Base-by-base conservation (phyloP, 64 coral and sea anemone species). In the Platygyra sinensis region DNA sequence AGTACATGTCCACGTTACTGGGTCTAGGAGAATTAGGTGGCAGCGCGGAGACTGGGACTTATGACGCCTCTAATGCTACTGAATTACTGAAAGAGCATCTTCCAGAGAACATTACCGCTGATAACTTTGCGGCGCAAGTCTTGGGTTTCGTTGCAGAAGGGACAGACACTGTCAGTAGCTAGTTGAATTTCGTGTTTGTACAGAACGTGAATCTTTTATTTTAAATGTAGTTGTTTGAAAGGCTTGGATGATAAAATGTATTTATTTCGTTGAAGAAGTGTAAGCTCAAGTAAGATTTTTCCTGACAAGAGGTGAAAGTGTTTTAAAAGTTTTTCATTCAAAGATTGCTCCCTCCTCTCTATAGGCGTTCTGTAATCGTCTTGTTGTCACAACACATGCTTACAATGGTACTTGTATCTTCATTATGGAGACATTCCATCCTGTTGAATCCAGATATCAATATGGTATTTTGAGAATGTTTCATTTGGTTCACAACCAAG, bases 1-100 rank as follows among this genome's bases (percentile, higher is more conserved):
- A 99, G 65, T 89, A 79, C 88, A 93, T 99, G 94, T 96, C 97
- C 12, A 99, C 97, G 22, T 92, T 99, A 30, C 71, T 99, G 72
- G 97, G 94, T 36, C 64, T 90, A 8, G 94, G 87, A 80, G 97
- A 99, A 39, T 80, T 99, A 57, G 97, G 97, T 38, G 97, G 97
- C 30, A 99, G 97, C 29, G 83, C 97, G 4, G 97, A 99, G 88
- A 95, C 94, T 86, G 97, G 97, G 5, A 92, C 88, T 25, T 96
- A 89, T 78, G 90, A 94, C 65, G 94, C 91, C 19, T 90, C 88
- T 4, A 72, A 96, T 22, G 88, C 94, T 27, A 57, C 25, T 22
- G 80, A 84, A 28, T 80, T 92, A 11, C 59, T 98, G 14, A 89
- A 83, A 49, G 65, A 73, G 88, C 89, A 99, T 91, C 78, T 99